Evolutionary conservation across 2,113 vertebrate genomes (phyloP), one percentile per base, ranked within the genome.

Genomic region (Hemibagrus wyckioides): DNA sequence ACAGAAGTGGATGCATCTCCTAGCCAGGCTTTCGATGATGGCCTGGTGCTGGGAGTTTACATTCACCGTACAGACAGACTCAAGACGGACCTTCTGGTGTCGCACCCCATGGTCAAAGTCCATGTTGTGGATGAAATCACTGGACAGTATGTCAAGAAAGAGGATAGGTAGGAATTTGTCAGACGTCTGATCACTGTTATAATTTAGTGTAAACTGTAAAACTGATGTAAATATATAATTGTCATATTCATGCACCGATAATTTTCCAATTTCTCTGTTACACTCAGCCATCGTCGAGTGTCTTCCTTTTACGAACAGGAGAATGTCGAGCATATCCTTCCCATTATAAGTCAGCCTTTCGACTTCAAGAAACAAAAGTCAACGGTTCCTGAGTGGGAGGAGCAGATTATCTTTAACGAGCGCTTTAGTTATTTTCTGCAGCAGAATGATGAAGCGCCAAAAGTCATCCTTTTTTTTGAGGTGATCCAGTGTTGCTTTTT

Each of bases 371-470:
- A 95, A 86, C 95, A 96, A 88, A 98, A 97, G 88, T 97, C 97
- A 56, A 91, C 95, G 44, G 86, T 98, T 93, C 97, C 98, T 10
- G 96, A 97, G 69, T 99, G 98, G 98, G 96, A 97, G 88, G 98
- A 99, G 44, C 98, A 97, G 94, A 95, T 99, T 84, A 94, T 99
- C 94, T 99, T 99, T 94, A 98, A 98, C 86, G 97, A 99, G 75
- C 94, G 95, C 81, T 99, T 99, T 85, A 92, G 92, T 67, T 96
- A 97, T 89, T 97, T 99, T 88, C 93, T 99, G 85, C 94, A 96
- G 91, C 93, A 95, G 81, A 91, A 89, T 30, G 93, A 95, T 1
- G 94, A 95, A 57, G 92, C 92, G 76, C 97, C 97, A 86, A 94
- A 84, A 84, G 95, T 97, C 82, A 94, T 98, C 21, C 92, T 99